Conservation (phyloP, 2,113 vertebrate genomes). For the Rhea americana region DNA sequence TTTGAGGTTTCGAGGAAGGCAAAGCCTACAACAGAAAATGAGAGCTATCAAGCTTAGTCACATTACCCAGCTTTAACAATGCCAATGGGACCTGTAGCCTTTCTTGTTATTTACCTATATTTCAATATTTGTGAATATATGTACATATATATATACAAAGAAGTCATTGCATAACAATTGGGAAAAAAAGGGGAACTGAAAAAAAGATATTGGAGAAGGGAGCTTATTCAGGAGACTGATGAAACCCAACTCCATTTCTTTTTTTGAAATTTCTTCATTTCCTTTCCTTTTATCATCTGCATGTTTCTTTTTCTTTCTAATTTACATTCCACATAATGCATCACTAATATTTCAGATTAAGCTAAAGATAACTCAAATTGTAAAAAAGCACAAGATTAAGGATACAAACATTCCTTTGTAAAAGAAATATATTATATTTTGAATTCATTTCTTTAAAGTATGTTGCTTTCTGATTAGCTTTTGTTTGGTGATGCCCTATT, state of each 20-base stretch:
- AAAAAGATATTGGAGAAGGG: background rate
- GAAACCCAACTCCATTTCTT: background rate
- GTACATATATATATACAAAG: background rate
- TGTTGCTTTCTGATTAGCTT: background rate
- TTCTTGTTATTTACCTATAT: background rate
- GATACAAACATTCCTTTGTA: background rate
- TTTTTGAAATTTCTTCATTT: background rate
- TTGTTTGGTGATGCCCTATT: background rate
- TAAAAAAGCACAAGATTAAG: background rate
- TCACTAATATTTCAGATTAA: background rate
- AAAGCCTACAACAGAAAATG: background rate
- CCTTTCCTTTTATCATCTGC: background rate
- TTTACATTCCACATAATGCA: background rate
- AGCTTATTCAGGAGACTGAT: background rate
- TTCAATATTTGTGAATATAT: background rate
- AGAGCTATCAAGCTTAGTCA: background rate
- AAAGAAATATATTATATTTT: background rate
- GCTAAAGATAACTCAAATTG: background rate
- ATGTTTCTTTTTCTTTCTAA: background rate
- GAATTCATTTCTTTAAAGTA: background rate
- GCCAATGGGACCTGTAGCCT: background rate
- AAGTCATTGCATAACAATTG: background rate
- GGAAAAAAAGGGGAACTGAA: background rate
- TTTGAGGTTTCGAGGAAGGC: background rate
- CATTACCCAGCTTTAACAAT: background rate